These are phyloP conservation scores for Ylistrum balloti DNA, from an alignment of 1,140 invertebrate species.

Conservation along the genomic window DNA sequence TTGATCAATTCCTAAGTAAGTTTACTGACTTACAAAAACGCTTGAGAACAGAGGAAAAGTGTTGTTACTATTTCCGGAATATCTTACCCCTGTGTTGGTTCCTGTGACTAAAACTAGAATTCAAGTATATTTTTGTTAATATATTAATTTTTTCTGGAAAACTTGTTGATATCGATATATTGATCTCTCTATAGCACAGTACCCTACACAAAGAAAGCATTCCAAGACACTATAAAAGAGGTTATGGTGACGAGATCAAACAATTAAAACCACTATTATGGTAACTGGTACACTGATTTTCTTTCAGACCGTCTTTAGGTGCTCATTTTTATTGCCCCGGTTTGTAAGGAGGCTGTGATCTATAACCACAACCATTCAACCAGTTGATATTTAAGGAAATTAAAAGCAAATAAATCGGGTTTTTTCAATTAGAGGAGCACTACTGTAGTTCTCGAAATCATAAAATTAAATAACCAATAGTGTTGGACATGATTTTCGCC, in stretches of 20 bases:
- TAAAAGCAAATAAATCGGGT: background rate
- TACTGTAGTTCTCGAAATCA: background rate
- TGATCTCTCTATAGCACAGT: too few species aligned
- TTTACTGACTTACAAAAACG: too few species aligned
- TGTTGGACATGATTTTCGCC: background rate
- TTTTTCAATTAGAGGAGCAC: background rate
- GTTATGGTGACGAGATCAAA: background rate
- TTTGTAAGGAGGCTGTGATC: too few species aligned
- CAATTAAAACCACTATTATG: background rate
- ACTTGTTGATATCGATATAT: too few species aligned
- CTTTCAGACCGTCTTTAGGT: background rate
- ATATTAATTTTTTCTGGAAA: too few species aligned
- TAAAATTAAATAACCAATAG: background rate
- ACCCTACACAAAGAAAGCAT: background rate
- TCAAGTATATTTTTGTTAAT: too few species aligned
- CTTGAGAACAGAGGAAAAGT: too few species aligned
- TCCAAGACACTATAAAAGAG: background rate
- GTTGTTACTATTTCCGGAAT: too few species aligned
- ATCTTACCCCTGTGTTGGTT: too few species aligned
- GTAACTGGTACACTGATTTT: background rate
- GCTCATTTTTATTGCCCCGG: too few species aligned
- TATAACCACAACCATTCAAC: background rate
- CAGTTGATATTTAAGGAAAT: background rate
- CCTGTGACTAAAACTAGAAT: too few species aligned
- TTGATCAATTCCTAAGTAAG: too few species aligned